A percentile compares a stretch with the other conserved stretches of the same genome.
Evolutionary conservation across 92 coral and sea anemone genomes (phyloP).

Genomic region (Palythoa caribaeorum): DNA sequence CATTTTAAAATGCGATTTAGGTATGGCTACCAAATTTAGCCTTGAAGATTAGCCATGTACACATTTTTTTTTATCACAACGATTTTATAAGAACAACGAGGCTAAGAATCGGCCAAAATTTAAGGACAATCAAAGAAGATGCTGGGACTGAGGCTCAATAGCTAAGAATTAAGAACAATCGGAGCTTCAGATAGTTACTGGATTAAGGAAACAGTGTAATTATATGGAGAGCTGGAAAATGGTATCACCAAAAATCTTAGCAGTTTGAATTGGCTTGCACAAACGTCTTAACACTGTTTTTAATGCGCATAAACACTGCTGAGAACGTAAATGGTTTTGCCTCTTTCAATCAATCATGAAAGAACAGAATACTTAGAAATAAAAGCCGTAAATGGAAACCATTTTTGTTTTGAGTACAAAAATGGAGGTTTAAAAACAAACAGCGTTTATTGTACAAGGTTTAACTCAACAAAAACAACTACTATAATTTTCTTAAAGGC

Average conservation of each 20-base stretch:
- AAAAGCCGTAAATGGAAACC: constrained; percentile 13
- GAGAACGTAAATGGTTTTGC: neutral
- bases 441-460: neutral
- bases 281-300: neutral
- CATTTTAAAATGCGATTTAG: neutral
- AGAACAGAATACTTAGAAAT: neutral
- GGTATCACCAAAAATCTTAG: neutral
- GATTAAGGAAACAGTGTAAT: too few species aligned
- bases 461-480: neutral
- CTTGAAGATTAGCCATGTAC: too few species aligned
- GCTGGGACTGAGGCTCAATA: too few species aligned
- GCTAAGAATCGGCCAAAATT: too few species aligned
- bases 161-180: too few species aligned
- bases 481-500: too few species aligned
- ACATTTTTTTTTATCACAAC: too few species aligned
- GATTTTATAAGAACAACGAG: too few species aligned
- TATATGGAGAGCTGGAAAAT: too few species aligned
- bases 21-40: too few species aligned
- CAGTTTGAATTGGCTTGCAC: neutral
- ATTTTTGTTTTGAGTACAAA: neutral
- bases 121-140: too few species aligned
- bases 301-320: neutral
- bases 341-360: neutral
- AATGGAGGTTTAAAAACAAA: constrained; percentile 15
- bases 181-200: too few species aligned